Base-by-base conservation (phyloP, 2,113 vertebrate species). In the Ctenomys sociabilis region DNA sequence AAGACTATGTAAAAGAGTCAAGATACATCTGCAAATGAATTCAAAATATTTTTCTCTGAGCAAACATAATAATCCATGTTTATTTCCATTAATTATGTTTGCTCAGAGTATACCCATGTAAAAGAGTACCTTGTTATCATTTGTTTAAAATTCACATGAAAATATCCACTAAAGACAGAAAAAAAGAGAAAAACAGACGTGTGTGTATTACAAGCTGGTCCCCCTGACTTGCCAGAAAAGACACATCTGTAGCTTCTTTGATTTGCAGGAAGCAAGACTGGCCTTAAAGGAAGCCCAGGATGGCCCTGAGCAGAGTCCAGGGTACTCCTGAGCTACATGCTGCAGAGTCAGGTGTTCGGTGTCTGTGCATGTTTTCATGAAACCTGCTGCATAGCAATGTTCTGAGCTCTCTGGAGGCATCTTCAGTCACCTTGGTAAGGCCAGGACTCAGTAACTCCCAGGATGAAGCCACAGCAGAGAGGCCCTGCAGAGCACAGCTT, bases 1-100 rank as follows among this genome's bases (percentile, higher is more conserved):
- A 64, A 78, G 61, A 11, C 24, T 57, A 1, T 80, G 61, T 43
- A 75, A 83, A 94, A 5, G 32, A 52, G 40, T 16, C 43, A 94
- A 83, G 45, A 68, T 86, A 16, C 19, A 54, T 91, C 88, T 88
- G 86, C n/a, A 95, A 93, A 92, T 43, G 54, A 82, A 94, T 66
- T 78, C 45, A 91, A 35, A 40, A 9, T 19, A 28, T 75, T 92
- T 85, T 93, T 66, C 26, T 43, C 22, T n/a, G n/a, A n/a, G n/a
- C n/a, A n/a, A n/a, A n/a, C n/a, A n/a, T n/a, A n/a, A n/a, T n/a
- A n/a, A 26, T 66, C 12, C 32, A 78, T 2, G 30, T 85, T 24
- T 68, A 57, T 88, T 88, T 94, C 66, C 10, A 37, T 54, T 32
- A 90, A 95, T 68, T n/a, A 26, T 68, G 21, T 84, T 97, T 94